Conservation (phyloP, 2,113 vertebrate species). For the Falco punctatus region DNA sequence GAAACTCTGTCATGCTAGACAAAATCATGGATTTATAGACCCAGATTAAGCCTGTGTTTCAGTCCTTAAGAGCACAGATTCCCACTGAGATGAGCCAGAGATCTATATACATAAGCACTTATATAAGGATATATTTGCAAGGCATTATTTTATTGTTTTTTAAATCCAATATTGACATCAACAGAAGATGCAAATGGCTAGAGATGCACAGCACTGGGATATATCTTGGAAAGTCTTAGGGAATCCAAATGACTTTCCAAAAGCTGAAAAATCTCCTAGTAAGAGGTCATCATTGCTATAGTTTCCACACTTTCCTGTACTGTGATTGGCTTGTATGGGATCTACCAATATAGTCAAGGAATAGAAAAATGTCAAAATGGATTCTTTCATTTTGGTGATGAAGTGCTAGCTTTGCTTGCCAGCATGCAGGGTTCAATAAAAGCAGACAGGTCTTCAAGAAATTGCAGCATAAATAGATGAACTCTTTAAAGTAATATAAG, state of each 20-base stretch:
- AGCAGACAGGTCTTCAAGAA: slow-evolving; percentile 76
- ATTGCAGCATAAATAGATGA: slow-evolving; percentile 79
- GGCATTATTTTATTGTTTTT: not conserved
- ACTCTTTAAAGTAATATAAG: slow-evolving; percentile 78
- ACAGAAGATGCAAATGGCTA: not conserved
- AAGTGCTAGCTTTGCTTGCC: slow-evolving; percentile 60
- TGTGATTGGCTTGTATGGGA: slow-evolving; percentile 27
- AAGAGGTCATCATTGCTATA: not conserved
- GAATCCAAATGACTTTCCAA: not conserved
- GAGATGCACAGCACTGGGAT: not conserved
- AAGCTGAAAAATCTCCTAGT: not conserved
- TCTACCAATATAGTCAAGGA: not conserved
- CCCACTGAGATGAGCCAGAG: not conserved
- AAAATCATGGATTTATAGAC: not conserved
- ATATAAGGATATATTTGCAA: not conserved
- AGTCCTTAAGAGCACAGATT: not conserved
- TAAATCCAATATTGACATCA: not conserved
- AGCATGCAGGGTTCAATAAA: slow-evolving; percentile 72
- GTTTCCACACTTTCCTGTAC: not conserved
- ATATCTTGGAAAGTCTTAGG: not conserved
- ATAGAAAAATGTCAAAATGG: slow-evolving; percentile 65
- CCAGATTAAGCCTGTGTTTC: not conserved
- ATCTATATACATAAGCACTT: not conserved
- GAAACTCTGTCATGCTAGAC: not conserved
- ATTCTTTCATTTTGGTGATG: slow-evolving; percentile 76